A percentile compares a stretch with the other conserved stretches of the same genome.
These are phyloP conservation scores for Enteromius fasciolatus DNA, from an alignment of 2,797 vertebrate genomes.

Conservation along the genomic window DNA sequence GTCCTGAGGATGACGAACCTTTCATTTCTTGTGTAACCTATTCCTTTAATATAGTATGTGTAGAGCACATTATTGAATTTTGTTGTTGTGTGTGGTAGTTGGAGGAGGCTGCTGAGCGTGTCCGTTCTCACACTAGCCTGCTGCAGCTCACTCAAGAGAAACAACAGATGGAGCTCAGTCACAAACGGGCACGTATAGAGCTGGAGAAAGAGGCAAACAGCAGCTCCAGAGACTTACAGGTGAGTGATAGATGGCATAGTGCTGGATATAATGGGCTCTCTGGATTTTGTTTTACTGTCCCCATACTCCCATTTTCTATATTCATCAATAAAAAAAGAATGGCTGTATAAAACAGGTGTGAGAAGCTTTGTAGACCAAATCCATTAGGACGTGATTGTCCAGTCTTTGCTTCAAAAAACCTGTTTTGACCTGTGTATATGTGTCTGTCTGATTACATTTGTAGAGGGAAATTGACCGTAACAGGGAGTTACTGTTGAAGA, in stretches of 20 bases:
- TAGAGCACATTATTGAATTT: background rate
- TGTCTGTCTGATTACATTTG: slow-evolving; percentile 12
- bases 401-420: slow-evolving; percentile 9
- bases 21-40: background rate
- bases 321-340: background rate
- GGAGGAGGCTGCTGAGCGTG: slow-evolving; percentile 87
- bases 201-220: slow-evolving; percentile 87
- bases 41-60: background rate
- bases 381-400: background rate
- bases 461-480: slow-evolving; percentile 89
- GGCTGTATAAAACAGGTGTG: background rate
- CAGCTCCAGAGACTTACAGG: slow-evolving; percentile 88
- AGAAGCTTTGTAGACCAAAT: background rate
- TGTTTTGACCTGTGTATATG: background rate
- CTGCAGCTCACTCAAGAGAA: slow-evolving; percentile 92
- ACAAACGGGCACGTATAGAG: slow-evolving; percentile 93
- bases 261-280: background rate
- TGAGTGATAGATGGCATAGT: slow-evolving; percentile 56
- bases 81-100: slow-evolving; percentile 70
- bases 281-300: background rate
- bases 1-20: background rate
- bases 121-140: slow-evolving; percentile 83
- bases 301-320: background rate
- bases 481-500: slow-evolving; percentile 83
- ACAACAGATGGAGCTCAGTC: slow-evolving; percentile 94